phyloP scores from a whole-genome alignment of 2,113 vertebrate species.

The Percina caprodes region DNA sequence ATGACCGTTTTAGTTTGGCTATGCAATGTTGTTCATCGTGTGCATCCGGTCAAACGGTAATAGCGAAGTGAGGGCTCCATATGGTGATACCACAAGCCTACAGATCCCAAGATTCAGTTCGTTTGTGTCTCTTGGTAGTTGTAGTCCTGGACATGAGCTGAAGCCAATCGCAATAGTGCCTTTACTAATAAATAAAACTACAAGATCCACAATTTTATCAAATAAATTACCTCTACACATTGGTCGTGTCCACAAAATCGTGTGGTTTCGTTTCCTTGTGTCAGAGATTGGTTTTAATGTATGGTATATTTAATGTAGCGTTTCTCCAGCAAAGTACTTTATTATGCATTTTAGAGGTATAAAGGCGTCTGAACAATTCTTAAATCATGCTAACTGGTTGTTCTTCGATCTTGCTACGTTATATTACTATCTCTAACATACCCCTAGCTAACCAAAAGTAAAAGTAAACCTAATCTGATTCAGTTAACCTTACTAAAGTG shows the following conservation, averaged over 20 bases:
- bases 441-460: background rate
- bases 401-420: background rate
- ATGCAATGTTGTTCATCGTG: background rate
- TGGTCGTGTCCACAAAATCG: background rate
- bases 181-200: constrained; percentile 52
- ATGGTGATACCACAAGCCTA: constrained; percentile 24
- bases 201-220: constrained; percentile 43
- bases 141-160: constrained; percentile 37
- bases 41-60: constrained; percentile 36
- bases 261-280: background rate
- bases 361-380: background rate
- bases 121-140: constrained; percentile 38
- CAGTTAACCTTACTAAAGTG: background rate
- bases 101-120: constrained; percentile 33
- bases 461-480: background rate
- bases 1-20: background rate
- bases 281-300: background rate
- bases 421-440: background rate
- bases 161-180: rapidly evolving
- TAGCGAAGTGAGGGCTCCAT: constrained; percentile 24
- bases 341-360: background rate
- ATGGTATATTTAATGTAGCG: background rate
- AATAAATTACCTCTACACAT: background rate
- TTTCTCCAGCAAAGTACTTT: background rate
- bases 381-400: background rate